Conservation (phyloP, 2,113 vertebrate genomes). For the Tenebrosternarchus preto region DNA sequence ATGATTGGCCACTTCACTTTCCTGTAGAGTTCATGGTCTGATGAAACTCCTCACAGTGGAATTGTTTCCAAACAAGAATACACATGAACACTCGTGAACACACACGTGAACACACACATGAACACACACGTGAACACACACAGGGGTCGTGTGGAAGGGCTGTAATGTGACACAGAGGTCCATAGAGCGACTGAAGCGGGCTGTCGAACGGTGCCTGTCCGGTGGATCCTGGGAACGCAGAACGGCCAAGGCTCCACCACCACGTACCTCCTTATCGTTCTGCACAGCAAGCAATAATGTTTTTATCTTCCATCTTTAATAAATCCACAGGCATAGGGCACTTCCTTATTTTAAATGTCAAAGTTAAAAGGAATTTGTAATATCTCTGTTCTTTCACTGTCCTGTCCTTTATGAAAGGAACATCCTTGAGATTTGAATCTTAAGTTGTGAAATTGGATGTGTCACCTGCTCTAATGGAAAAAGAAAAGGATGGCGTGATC, state of each 20-base stretch:
- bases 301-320: slow-evolving; percentile 49
- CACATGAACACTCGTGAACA: too few relatives aligned
- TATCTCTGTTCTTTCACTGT: slow-evolving; percentile 36
- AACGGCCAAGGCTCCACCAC: not conserved
- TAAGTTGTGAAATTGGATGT: slow-evolving; percentile 38
- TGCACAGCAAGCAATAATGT: not conserved
- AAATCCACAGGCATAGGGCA: slow-evolving; percentile 3
- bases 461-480: not conserved
- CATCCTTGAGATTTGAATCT: slow-evolving; percentile 47
- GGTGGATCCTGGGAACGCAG: not conserved
- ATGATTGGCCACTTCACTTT: too few relatives aligned
- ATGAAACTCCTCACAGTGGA: too few relatives aligned
- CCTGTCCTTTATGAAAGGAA: slow-evolving; percentile 56
- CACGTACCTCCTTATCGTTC: not conserved
- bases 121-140: too few relatives aligned
- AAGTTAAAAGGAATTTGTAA: slow-evolving; percentile 53
- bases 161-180: not conserved
- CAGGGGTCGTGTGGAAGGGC: not conserved
- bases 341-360: slow-evolving; percentile 56
- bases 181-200: too few relatives aligned
- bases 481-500: too few relatives aligned
- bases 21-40: too few relatives aligned
- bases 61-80: too few relatives aligned
- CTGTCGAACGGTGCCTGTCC: too few relatives aligned
- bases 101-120: too few relatives aligned